Conservation (phyloP, 1,140 invertebrate genomes). For the Tetragonula clypearis region DNA sequence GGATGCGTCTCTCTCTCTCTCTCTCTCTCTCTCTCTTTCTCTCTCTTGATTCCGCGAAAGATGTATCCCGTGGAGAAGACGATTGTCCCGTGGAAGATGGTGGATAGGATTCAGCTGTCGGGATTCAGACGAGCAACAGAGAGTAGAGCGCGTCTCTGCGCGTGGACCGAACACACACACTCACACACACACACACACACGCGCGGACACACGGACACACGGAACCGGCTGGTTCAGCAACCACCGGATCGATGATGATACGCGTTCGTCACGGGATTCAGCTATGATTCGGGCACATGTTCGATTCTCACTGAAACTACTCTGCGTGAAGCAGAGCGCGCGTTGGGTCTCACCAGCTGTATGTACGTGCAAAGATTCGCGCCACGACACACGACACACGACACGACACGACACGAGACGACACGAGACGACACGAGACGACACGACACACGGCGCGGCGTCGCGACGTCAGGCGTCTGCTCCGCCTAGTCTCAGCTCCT, state of each 20-base stretch:
- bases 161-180: not conserved
- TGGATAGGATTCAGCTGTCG: too few species aligned
- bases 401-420: not conserved
- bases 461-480: not conserved
- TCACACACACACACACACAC: too few species aligned
- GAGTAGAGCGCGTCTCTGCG: not conserved
- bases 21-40: not conserved
- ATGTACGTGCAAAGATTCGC: not conserved
- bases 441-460: not conserved
- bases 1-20: not conserved
- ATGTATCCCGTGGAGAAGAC: not conserved
- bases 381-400: not conserved
- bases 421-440: too few species aligned
- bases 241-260: slow-evolving; percentile 53
- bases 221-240: slow-evolving; percentile 39
- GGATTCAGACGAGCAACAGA: not conserved
- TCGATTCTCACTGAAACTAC: slow-evolving; percentile 20
- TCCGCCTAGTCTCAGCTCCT: not conserved
- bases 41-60: not conserved
- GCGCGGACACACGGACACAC: too few species aligned
- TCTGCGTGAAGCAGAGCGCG: not conserved
- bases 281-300: slow-evolving; percentile 45
- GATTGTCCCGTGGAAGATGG: not conserved
- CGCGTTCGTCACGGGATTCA: slow-evolving; percentile 50
- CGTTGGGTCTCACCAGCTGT: not conserved